Evolutionary conservation across 2,113 vertebrate genomes (phyloP).

Genomic region (Australoheros scitulus): DNA sequence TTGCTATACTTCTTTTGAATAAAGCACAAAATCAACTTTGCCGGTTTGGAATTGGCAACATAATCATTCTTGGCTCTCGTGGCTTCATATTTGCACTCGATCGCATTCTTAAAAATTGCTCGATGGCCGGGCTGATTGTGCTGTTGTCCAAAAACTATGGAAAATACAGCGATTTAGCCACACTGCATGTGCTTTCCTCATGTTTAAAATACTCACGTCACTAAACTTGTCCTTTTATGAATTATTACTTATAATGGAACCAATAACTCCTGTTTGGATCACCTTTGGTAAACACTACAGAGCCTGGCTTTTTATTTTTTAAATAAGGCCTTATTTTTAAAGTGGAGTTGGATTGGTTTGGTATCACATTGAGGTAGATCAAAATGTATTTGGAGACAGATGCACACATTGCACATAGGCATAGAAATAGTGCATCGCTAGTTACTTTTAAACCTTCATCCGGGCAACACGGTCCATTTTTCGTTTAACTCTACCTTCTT

Average conservation of each 20-base stretch:
- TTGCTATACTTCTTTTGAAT: background rate
- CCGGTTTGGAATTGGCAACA: background rate
- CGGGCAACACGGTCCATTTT: background rate
- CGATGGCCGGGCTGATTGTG: background rate
- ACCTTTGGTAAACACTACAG: background rate
- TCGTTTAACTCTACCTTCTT: background rate
- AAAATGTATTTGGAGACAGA: background rate
- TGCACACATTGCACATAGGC: background rate
- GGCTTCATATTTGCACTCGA: background rate
- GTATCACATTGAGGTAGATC: background rate
- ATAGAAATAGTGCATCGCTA: background rate
- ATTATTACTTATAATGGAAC: background rate
- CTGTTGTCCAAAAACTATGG: background rate
- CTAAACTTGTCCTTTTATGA: background rate
- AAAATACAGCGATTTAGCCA: background rate
- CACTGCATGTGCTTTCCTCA: background rate
- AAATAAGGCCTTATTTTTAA: background rate
- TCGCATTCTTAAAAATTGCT: background rate
- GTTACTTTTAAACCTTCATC: background rate
- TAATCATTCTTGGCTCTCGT: background rate
- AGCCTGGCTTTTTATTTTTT: background rate
- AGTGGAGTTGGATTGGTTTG: background rate
- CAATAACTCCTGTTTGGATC: background rate
- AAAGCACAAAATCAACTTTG: conserved; percentile 1
- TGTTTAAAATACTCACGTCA: background rate